Evolutionary conservation across 2,888 invertebrate species (phyloP).

Genomic region (Lithosia quadra): DNA sequence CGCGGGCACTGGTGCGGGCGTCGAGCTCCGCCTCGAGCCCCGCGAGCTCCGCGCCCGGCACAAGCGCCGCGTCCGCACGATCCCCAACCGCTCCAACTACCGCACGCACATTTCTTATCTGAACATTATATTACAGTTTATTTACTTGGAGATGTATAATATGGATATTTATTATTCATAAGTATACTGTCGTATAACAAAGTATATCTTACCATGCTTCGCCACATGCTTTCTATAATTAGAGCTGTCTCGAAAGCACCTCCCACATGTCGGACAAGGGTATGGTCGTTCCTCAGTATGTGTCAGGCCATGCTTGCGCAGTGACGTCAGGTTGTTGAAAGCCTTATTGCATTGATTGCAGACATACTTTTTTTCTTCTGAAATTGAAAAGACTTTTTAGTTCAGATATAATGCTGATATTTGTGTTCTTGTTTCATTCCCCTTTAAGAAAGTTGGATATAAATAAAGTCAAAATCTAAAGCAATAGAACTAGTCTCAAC

Average conservation of each 20-base stretch:
- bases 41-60: conserved; percentile 42
- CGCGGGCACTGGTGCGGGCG: conserved; percentile 88
- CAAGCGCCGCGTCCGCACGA: conserved; percentile 42
- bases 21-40: conserved; percentile 56
- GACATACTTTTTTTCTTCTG: conserved; percentile 83
- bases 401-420: not conserved
- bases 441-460: too few relatives aligned
- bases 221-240: conserved; percentile 89
- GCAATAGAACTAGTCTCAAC: too few relatives aligned
- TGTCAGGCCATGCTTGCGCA: conserved; percentile 88
- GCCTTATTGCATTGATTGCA: conserved; percentile 88
- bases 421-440: too few relatives aligned
- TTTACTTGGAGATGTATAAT: too few relatives aligned
- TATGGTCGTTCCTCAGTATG: conserved; percentile 89
- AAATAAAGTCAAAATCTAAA: too few relatives aligned
- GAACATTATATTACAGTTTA: conserved; percentile 13
- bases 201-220: conserved; percentile 65
- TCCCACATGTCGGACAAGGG: conserved; percentile 87
- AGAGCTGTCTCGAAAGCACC: conserved; percentile 88
- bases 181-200: not conserved
- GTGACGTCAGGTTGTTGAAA: conserved; percentile 87
- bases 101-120: conserved; percentile 60
- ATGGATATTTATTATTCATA: too few relatives aligned
- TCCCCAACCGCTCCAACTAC: conserved; percentile 38
- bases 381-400: conserved; percentile 15